phyloP scores from a whole-genome alignment of 2,888 invertebrate species.

The Rhyacophila evoluta region DNA sequence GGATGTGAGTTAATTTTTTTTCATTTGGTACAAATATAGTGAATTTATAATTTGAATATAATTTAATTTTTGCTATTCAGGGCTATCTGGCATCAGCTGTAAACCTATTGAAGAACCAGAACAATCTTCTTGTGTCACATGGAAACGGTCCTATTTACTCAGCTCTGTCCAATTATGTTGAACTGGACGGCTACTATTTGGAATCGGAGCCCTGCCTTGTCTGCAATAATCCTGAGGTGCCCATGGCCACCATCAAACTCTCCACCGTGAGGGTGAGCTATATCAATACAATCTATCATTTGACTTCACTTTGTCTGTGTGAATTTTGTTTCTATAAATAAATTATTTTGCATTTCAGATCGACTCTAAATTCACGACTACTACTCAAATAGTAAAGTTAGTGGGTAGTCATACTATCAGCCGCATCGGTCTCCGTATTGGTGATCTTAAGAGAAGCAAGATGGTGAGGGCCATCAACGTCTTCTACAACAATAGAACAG shows the following conservation, averaged over 20 bases:
- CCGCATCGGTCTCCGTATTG: constrained; percentile 91
- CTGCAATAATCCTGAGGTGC: constrained; percentile 97
- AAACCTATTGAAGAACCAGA: constrained; percentile 87
- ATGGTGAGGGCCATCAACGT: constrained; percentile 97
- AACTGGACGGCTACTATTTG: constrained; percentile 94
- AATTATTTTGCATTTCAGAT: no score
- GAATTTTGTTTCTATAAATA: no score
- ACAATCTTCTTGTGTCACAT: constrained; percentile 88
- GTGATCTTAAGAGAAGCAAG: constrained; percentile 95
- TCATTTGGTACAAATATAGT: no score
- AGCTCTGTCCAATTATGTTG: constrained; percentile 92
- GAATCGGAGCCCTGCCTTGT: constrained; percentile 98
- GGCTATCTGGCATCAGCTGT: constrained; percentile 90
- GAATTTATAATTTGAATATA: no score
- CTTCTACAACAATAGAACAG: constrained; percentile 95
- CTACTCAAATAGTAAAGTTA: constrained; percentile 96
- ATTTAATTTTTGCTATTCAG: constrained; percentile 61
- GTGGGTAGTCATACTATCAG: constrained; percentile 96
- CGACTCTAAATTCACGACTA: constrained; percentile 98
- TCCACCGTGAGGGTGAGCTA: constrained; percentile 85
- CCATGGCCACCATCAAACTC: constrained; percentile 90
- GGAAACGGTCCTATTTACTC: constrained; percentile 95
- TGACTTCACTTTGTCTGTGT: no score
- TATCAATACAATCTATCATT: no score
- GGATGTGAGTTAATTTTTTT: constrained; percentile 41